Evolutionary conservation across 1,140 invertebrate species (phyloP).

Genomic region (Drosophila santomea): DNA sequence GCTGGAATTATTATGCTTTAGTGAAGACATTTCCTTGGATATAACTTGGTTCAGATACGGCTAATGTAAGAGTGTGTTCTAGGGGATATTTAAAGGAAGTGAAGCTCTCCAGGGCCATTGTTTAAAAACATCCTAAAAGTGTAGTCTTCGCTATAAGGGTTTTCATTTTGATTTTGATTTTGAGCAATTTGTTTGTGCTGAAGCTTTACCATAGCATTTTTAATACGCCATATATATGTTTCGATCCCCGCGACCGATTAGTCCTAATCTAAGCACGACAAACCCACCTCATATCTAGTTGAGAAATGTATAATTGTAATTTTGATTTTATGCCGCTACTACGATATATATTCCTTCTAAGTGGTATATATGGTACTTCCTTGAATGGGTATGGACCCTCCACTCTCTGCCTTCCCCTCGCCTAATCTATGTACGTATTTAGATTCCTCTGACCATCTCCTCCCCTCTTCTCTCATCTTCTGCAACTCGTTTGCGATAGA

Average conservation of each 20-base stretch:
- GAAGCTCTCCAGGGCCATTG: conserved; percentile 9
- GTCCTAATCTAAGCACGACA: conserved; percentile 41
- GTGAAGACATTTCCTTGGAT: conserved; percentile 37
- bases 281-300: conserved; percentile 50
- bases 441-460: conserved; percentile 38
- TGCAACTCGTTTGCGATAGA: conserved; percentile 57
- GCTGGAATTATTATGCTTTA: conserved; percentile 26
- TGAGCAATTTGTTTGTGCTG: conserved; percentile 77
- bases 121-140: conserved; percentile 24
- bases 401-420: conserved; percentile 7
- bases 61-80: conserved; percentile 7
- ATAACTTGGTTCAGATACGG: conserved; percentile 16
- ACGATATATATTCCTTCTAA: conserved; percentile 41
- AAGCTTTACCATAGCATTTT: conserved; percentile 44
- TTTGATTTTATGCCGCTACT: conserved; percentile 60
- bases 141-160: conserved; percentile 34
- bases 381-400: not conserved
- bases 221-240: conserved; percentile 1
- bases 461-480: not conserved
- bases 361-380: conserved; percentile 28
- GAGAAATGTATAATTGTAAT: conserved; percentile 59
- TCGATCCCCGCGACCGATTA: conserved; percentile 15
- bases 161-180: conserved; percentile 49
- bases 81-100: conserved; percentile 18
- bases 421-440: conserved; percentile 73